Base-by-base conservation (phyloP, 2,113 vertebrate genomes). In the Formicarius rufipectus region DNA sequence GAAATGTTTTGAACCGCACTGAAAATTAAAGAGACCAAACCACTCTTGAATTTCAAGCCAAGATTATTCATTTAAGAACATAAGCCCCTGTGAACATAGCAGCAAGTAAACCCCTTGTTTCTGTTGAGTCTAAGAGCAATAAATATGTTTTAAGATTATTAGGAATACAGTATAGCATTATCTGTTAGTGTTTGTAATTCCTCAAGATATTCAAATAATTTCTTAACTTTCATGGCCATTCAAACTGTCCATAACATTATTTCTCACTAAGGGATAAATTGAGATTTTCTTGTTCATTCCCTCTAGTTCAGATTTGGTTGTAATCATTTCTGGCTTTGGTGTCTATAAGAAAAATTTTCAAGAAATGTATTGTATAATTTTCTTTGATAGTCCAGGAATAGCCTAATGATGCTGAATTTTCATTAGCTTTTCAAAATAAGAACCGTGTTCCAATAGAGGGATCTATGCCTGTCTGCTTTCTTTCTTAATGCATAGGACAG, bases 371-470 rank as follows among this genome's bases (percentile, higher is more conserved):
- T 15, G 25, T 14, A 31, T 50, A 52, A 77, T 93, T 90, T 94
- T 68, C 55, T 71, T 71, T 82, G 24, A 37, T 88, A 87, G 47
- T 53, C 21, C 89, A 52, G 62, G 10, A 95, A 58, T 37, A 55
- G n/a, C 25, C 39, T 90, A 90, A 77, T 28, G 68, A 83, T 64
- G 28, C 31, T 88, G 40, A 94, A 86, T 87, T 94, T 94, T 87
- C 87, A 87, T 64, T 53, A 89, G 33, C 10, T 56, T 83, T 91
- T 83, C n/a, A 66, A 60, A 94, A 74, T 21, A 82, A 45, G 50
- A 71, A 77, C 24, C 47, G 16, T 52, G 73, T 86, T 91, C 58
- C 59, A 62, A 45, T 6, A 66, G 4, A 73, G 12, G 13, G 12
- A 73, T 27, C n/a, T 56, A 13, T 71, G 35, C 14, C 88, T 63